Conservation (phyloP, 2,797 vertebrate genomes). For the Bucorvus abyssinicus region DNA sequence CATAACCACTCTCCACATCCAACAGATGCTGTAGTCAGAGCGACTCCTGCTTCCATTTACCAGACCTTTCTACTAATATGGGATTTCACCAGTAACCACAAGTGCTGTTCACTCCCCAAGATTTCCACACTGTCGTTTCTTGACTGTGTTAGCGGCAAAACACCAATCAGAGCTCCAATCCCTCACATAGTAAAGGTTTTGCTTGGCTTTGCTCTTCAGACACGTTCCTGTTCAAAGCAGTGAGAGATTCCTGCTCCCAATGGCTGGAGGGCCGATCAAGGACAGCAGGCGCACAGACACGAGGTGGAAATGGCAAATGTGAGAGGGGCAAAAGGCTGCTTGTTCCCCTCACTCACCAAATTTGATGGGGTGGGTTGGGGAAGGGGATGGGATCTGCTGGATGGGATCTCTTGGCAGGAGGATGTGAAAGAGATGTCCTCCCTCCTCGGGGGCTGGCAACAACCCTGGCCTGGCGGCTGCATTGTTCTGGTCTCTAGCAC, state of each 20-base stretch:
- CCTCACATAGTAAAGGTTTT: neutral
- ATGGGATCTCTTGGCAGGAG: neutral
- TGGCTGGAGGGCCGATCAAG: neutral
- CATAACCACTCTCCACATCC: slow-evolving; percentile 65
- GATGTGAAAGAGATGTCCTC: neutral
- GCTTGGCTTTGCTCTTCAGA: slow-evolving; percentile 6
- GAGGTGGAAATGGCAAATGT: rapidly evolving
- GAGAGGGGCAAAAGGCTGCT: neutral
- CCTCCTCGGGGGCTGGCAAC: neutral
- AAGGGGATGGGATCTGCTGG: neutral
- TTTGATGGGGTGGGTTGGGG: neutral
- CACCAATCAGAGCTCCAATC: neutral
- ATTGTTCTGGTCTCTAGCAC: neutral
- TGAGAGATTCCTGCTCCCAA: neutral
- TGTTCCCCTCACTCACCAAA: rapidly evolving
- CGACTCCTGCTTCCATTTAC: slow-evolving; percentile 66
- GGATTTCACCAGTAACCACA: slow-evolving; percentile 67
- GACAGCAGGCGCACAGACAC: rapidly evolving
- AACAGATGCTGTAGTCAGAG: slow-evolving; percentile 65
- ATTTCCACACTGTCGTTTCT: slow-evolving; percentile 30
- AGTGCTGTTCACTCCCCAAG: slow-evolving; percentile 43
- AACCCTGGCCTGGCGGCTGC: neutral
- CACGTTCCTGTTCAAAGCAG: neutral
- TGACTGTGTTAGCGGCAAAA: slow-evolving; percentile 1
- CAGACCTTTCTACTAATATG: slow-evolving; percentile 60